Evolutionary conservation across 2,113 vertebrate species (phyloP).

Genomic region (Siniperca chuatsi): DNA sequence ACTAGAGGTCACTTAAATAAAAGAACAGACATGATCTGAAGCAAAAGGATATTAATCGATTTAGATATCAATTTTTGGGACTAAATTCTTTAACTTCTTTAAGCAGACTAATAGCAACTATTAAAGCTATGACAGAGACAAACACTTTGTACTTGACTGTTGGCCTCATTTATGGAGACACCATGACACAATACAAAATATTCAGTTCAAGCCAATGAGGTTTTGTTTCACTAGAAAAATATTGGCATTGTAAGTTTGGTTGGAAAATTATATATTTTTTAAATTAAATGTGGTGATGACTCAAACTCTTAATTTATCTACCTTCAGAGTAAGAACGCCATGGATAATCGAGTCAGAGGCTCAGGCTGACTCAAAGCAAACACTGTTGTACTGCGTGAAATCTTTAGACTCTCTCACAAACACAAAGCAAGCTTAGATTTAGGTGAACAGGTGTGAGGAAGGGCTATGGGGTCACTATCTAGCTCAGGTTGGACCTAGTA

Average conservation of each 20-base stretch:
- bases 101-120: neutral
- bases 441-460: slow-evolving; percentile 82
- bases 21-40: neutral
- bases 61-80: neutral
- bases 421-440: slow-evolving; percentile 64
- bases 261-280: neutral
- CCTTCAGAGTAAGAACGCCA: neutral
- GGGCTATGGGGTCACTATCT: slow-evolving; percentile 85
- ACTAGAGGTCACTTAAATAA: neutral
- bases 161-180: neutral
- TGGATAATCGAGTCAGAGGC: slow-evolving; percentile 11
- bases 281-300: neutral
- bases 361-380: neutral
- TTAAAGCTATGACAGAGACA: neutral
- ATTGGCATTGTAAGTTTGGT: neutral
- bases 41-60: neutral
- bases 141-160: neutral
- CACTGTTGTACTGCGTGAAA: slow-evolving; percentile 31
- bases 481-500: slow-evolving; percentile 83
- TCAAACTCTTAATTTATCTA: neutral
- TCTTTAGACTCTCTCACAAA: slow-evolving; percentile 23
- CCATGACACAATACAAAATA: neutral
- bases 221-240: neutral
- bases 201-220: neutral
- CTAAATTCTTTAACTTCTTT: neutral